phyloP scores from a whole-genome alignment of 2,797 vertebrate genomes.

The Thunnus albacares region DNA sequence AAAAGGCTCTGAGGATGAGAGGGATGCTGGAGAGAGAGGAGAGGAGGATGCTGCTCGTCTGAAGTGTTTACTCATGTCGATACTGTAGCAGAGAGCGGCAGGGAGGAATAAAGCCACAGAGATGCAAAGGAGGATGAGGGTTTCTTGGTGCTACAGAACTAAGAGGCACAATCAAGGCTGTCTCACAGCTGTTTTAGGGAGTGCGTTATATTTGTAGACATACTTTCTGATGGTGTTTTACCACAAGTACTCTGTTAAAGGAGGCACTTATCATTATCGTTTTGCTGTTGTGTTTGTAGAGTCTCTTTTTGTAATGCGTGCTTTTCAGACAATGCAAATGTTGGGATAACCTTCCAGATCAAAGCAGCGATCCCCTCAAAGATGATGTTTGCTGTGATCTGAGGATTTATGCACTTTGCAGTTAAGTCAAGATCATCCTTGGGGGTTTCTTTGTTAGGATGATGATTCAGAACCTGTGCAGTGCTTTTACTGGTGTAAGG shows the following conservation, averaged over 20 bases:
- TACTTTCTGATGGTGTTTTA: conserved; percentile 39
- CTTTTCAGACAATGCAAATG: conserved; percentile 8
- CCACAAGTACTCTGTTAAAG: conserved; percentile 21
- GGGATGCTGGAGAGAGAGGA: conserved; percentile 36
- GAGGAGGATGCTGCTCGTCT: conserved; percentile 50
- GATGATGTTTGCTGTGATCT: conserved; percentile 47
- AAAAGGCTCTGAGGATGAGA: conserved; percentile 66
- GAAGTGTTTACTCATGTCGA: conserved; percentile 63
- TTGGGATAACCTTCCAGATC: conserved; percentile 25
- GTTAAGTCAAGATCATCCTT: conserved; percentile 33
- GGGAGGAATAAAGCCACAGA: conserved; percentile 25
- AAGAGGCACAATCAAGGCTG: conserved; percentile 22
- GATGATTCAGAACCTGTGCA: conserved; percentile 28
- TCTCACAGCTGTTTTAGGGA: conserved; percentile 13
- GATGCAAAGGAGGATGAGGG: conserved; percentile 31
- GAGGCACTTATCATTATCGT: neutral
- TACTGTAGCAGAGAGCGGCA: conserved; percentile 19
- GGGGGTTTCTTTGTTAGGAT: conserved; percentile 23
- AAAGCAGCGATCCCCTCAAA: conserved; percentile 23
- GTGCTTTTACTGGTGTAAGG: neutral
- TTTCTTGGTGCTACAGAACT: conserved; percentile 31
- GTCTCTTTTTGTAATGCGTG: neutral
- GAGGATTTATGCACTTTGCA: conserved; percentile 41
- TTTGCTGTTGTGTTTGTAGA: neutral
- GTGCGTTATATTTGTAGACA: conserved; percentile 21